These are phyloP conservation scores for Perca schrenkii DNA, from an alignment of 2,113 vertebrate genomes.

Conservation along the genomic window DNA sequence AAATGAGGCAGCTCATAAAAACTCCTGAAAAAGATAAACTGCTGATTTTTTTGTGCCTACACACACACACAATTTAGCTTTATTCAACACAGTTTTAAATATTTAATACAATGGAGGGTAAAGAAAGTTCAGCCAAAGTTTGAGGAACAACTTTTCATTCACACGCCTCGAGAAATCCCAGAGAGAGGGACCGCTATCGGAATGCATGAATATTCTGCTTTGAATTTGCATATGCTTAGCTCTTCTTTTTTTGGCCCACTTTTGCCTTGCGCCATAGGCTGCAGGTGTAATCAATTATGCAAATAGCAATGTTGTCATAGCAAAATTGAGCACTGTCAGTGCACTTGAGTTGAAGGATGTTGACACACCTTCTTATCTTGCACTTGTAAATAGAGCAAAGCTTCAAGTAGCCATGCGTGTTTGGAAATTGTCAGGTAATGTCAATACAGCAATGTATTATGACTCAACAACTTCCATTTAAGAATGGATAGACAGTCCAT, in stretches of 20 bases:
- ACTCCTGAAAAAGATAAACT: not conserved
- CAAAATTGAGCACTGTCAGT: slow-evolving; percentile 56
- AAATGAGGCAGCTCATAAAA: slow-evolving; percentile 22
- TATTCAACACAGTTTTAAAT: slow-evolving; percentile 54
- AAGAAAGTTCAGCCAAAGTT: slow-evolving; percentile 80
- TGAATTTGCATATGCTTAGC: slow-evolving; percentile 79
- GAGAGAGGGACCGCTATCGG: slow-evolving; percentile 59
- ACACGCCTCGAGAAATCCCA: slow-evolving; percentile 69
- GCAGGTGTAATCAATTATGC: slow-evolving; percentile 80
- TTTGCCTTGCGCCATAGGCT: slow-evolving; percentile 55
- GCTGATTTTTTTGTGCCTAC: slow-evolving; percentile 22
- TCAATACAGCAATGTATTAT: slow-evolving; percentile 22
- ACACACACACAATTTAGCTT: slow-evolving; percentile 38
- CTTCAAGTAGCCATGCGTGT: slow-evolving; percentile 35
- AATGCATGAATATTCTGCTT: slow-evolving; percentile 81
- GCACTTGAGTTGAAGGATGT: slow-evolving; percentile 51
- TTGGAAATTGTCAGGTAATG: slow-evolving; percentile 33
- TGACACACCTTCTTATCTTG: slow-evolving; percentile 62
- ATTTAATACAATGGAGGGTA: slow-evolving; percentile 64
- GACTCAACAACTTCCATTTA: slow-evolving; percentile 23
- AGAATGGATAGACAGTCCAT: slow-evolving; percentile 6
- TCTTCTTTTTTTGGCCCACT: slow-evolving; percentile 67
- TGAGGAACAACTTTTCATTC: slow-evolving; percentile 76
- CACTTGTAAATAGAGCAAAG: slow-evolving; percentile 56
- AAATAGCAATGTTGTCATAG: slow-evolving; percentile 75